Base-by-base conservation (phyloP, 2,797 vertebrate species). In the Salarias fasciatus region DNA sequence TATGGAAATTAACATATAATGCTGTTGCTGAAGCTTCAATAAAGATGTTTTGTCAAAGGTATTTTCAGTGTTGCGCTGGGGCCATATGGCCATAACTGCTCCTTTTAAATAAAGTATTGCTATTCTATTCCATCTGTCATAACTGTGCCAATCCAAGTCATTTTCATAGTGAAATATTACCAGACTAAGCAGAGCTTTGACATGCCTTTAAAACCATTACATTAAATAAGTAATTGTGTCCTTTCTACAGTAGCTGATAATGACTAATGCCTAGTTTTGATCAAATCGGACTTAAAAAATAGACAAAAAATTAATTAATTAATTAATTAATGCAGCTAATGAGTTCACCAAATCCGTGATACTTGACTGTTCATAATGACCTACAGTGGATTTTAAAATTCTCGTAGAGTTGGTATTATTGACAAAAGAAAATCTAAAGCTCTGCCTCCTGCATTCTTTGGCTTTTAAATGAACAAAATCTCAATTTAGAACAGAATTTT, bases 401-500 rank as follows among this genome's bases (percentile, higher is more conserved):
- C 45, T n/a, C n/a, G n/a, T n/a, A n/a, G n/a, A n/a, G n/a, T n/a
- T n/a, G n/a, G n/a, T n/a, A n/a, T n/a, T n/a, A n/a, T n/a, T n/a
- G n/a, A n/a, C n/a, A n/a, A n/a, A n/a, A n/a, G n/a, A n/a, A n/a
- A n/a, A n/a, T n/a, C n/a, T 1, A 52, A 48, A 8, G 45, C 14
- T 15, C 11, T 42, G 47, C 52, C 43, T 45, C n/a, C 10, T 37
- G 35, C 6, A 38, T n/a, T n/a, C n/a, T n/a, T n/a, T n/a, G n/a
- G 29, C 44, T 35, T 55, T 58, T 37, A 43, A 18, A 48, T 65
- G 35, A 2, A 60, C 45, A 6, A 38, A 38, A 40, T 49, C 10
- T 47, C 71, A 28, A 41, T 63, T 57, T 58, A 57, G 41, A 57
- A 59, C 29, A 41, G 41, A 53, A 61, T 43, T 43, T 12, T 45